Percentiles rank a stretch among this genome's conserved stretches.
phyloP scores from a whole-genome alignment of 2,113 vertebrate genomes.

The Barnardius zonarius region DNA sequence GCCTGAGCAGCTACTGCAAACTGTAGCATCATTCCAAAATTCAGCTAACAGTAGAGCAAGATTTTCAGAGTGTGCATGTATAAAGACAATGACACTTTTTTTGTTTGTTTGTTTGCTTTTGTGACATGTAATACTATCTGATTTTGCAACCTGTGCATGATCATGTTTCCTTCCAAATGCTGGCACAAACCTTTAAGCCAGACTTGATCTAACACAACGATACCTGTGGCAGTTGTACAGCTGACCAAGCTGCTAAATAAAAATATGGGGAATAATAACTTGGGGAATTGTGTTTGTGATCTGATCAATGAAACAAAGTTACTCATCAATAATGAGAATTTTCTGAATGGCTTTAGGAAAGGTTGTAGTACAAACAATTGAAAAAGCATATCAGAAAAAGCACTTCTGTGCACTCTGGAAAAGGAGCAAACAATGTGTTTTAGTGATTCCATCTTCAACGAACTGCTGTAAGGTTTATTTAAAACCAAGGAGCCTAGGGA shows the following conservation, averaged over 20 bases:
- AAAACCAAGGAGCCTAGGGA: neutral
- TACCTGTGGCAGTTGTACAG: neutral
- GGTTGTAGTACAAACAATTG: neutral
- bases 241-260: neutral
- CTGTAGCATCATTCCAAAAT: neutral
- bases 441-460: neutral
- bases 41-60: neutral
- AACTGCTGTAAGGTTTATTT: neutral
- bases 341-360: neutral
- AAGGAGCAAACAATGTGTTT: neutral
- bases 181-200: neutral
- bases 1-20: neutral
- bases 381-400: neutral
- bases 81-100: neutral
- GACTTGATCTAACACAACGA: neutral
- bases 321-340: neutral
- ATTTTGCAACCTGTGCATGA: neutral
- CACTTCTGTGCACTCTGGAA: neutral
- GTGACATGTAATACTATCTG: neutral
- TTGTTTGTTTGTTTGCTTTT: neutral
- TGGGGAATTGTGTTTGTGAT: neutral
- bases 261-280: neutral
- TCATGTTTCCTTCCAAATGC: neutral
- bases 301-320: neutral
- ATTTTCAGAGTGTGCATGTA: neutral